These are phyloP conservation scores for Melieria omissa DNA, from an alignment of 2,888 invertebrate species.

Conservation along the genomic window DNA sequence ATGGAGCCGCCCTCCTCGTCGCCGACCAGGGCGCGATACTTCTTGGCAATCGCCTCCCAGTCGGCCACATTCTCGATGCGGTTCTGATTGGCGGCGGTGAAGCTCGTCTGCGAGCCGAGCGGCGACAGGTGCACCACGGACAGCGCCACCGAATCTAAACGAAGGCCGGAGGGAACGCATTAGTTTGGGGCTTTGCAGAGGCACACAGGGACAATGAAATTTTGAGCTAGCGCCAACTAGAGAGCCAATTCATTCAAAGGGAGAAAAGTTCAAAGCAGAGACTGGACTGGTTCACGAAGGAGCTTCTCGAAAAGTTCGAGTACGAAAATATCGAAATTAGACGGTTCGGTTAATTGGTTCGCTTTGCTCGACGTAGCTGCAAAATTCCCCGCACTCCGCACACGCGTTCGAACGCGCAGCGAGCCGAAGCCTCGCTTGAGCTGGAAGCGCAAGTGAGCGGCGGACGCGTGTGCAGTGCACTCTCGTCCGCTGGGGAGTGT, in stretches of 20 bases:
- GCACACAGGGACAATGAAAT: conserved; percentile 43
- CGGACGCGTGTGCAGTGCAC: conserved; percentile 6
- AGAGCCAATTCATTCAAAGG: conserved; percentile 35
- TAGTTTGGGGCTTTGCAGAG: conserved; percentile 7
- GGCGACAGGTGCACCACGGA: conserved; percentile 86
- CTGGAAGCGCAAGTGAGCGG: neutral
- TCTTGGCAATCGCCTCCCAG: conserved; percentile 90
- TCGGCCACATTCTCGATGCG: conserved; percentile 91
- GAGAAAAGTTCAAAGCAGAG: neutral
- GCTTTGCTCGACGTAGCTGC: conserved; percentile 51
- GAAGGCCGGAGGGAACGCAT: conserved; percentile 20
- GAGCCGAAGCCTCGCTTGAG: conserved; percentile 43
- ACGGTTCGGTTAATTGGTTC: conserved; percentile 29
- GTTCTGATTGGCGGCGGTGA: conserved; percentile 76
- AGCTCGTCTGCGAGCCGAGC: conserved; percentile 85
- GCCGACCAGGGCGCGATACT: conserved; percentile 83
- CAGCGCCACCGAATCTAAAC: conserved; percentile 77
- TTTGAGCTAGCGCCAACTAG: conserved; percentile 53
- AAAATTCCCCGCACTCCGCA: conserved; percentile 49
- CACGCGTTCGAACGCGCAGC: conserved; percentile 4
- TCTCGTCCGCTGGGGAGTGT: conserved; percentile 2
- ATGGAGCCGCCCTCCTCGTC: conserved; percentile 70
- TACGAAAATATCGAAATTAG: neutral
- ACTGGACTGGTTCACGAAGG: neutral
- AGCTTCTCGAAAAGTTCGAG: conserved; percentile 31